phyloP scores from a whole-genome alignment of 2,797 vertebrate species.

The Acipenser oxyrinchus region DNA sequence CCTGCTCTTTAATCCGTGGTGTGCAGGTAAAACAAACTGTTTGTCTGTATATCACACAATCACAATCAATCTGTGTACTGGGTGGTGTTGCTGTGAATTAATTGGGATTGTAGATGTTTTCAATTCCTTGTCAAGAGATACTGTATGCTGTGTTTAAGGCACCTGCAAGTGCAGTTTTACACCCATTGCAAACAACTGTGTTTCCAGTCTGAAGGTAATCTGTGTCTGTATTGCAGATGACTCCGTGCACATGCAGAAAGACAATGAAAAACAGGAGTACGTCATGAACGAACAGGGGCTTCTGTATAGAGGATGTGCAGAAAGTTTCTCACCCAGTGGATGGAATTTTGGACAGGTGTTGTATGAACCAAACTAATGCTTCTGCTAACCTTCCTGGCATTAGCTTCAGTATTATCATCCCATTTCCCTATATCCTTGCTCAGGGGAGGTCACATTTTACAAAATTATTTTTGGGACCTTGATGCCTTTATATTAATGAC shows the following conservation, averaged over 20 bases:
- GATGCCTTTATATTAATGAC: background rate
- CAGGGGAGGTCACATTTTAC: background rate
- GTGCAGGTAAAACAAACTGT: slow-evolving; percentile 37
- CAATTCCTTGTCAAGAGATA: background rate
- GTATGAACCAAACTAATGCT: background rate
- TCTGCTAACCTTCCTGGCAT: background rate
- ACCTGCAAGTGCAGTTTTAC: background rate
- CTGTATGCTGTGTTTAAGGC: background rate
- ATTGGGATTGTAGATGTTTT: background rate
- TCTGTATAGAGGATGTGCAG: slow-evolving; percentile 58
- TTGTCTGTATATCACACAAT: background rate
- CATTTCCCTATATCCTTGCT: background rate
- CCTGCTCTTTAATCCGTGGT: slow-evolving; percentile 72
- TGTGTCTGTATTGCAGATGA: slow-evolving; percentile 52
- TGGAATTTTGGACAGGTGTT: slow-evolving; percentile 82
- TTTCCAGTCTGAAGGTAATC: background rate
- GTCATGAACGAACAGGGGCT: slow-evolving; percentile 69
- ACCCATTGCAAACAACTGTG: slow-evolving; percentile 1
- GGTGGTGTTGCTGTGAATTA: background rate
- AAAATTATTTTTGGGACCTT: background rate
- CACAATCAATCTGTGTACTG: background rate
- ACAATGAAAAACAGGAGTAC: slow-evolving; percentile 61
- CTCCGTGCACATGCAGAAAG: slow-evolving; percentile 56
- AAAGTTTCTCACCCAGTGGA: slow-evolving; percentile 35
- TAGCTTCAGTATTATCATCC: background rate